Conservation (phyloP, 2,797 vertebrate species). For the Aldrovandia affinis region DNA sequence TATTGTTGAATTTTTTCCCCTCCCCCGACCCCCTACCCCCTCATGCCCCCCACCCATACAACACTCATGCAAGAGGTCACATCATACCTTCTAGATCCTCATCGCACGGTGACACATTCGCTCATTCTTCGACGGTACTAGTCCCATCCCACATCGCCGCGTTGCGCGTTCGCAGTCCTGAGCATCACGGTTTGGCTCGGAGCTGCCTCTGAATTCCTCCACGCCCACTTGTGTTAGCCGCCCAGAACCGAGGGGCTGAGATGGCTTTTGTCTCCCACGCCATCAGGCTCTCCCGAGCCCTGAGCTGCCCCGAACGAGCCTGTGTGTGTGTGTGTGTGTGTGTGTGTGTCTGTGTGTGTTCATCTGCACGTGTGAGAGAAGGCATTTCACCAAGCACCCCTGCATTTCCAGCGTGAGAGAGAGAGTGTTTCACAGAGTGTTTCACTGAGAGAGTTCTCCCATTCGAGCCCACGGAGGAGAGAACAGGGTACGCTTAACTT, state of each 20-base stretch:
- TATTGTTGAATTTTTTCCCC: not conserved
- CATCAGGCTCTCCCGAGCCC: conserved; percentile 52
- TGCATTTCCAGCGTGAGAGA: not conserved
- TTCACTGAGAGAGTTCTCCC: not conserved
- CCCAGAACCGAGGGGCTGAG: conserved; percentile 47
- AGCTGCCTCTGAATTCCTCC: conserved; percentile 52
- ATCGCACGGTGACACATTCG: not conserved
- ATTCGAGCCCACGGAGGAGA: not conserved
- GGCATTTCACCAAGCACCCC: not conserved
- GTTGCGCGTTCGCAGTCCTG: too few relatives aligned
- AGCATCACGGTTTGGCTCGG: conserved; percentile 31
- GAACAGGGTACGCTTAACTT: not conserved
- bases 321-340: not conserved
- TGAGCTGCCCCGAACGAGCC: conserved; percentile 23
- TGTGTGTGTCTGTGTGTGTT: not conserved
- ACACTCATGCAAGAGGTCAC: not conserved
- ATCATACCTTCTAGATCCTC: not conserved
- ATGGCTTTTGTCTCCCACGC: conserved; percentile 63
- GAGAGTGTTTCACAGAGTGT: not conserved
- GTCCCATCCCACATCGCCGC: too few relatives aligned
- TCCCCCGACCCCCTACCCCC: not conserved
- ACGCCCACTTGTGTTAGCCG: conserved; percentile 63
- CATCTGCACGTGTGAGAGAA: not conserved
- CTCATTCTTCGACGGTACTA: too few relatives aligned
- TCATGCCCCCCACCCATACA: not conserved